Evolutionary conservation across 1,140 invertebrate species (phyloP), one percentile per base, ranked within the genome.

Genomic region (Drosophila lini): DNA sequence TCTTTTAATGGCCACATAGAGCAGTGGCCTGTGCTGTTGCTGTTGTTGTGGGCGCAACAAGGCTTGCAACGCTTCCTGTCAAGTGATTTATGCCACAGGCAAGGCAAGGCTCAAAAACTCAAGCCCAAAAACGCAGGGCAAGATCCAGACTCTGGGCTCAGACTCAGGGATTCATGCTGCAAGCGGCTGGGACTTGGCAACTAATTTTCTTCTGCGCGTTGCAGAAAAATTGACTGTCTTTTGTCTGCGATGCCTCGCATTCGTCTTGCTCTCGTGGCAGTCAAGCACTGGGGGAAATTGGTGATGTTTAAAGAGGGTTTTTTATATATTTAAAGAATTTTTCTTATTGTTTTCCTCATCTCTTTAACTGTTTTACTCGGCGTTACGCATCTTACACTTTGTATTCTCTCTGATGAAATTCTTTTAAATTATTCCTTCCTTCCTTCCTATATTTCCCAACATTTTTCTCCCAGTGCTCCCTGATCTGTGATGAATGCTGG

Each of bases 1-100:
- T 89, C 80, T 89, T 88, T 88, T 88, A 88, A 88, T 88, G 81
- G 85, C 84, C 80, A 88, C 73, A 88, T 89, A 80, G 84, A 83
- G 73, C 60, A 78, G 57, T 67, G 63, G 52, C 63, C 47, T 50
- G 47, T 16, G 25, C 47, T 64, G 34, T 73, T 53, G 70, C 34
- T 74, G 68, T 80, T 77, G 84, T 80, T 89, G 83, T 86, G 83
- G 83, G 83, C 83, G 83, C 83, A 88, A 88, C 83, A 88, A 88
- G 83, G 77, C 83, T 88, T 71, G 83, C 84, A 88, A 88, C 83
- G 84, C 84, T 88, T 90, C 84, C 84, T 89, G 85, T 89, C 85
- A 89, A 89, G 84, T 89, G 84, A 89, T 89, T 89, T 89, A 89
- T 89, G 85, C 84, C 84, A 89, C 77, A 80, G 80, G 69, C 80